Evolutionary conservation across 2,113 vertebrate genomes (phyloP), one percentile per base, ranked within the genome.

Genomic region (Leucoraja erinaceus): DNA sequence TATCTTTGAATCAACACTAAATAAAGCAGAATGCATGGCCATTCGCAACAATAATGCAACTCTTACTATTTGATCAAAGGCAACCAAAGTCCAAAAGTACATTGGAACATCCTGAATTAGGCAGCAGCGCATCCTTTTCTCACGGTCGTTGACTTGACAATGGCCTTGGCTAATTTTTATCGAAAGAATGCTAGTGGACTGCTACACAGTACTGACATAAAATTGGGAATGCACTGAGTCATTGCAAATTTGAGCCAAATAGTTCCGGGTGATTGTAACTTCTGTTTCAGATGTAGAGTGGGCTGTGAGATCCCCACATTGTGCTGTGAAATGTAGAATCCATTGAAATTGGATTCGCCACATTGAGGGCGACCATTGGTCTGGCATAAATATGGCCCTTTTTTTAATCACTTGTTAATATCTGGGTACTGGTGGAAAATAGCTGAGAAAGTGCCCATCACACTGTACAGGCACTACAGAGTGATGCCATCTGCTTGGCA

Each of bases 401-500:
- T 59, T 86, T 86, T n/a, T 28, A 68, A 68, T 56, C 81, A 86
- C 54, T 86, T 61, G 56, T 22, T 59, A 28, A 86, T n/a, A 25
- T 61, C 54, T n/a, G 47, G 11, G 54, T n/a, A 14, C 47, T 56
- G 20, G 20, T 54, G 4, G 54, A 86, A n/a, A 86, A 14, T 86
- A 56, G 25, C 25, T n/a, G 81, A 61, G 56, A 70, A 22, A 9
- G 90, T 56, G 31, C 33, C 81, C 78, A 81, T 1, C 84, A 77
- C 63, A 56, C 76, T 90, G 38, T 47, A 88, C 76, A 14, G 79
- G n/a, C 18, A 74, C 28, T 93, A 93, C 47, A 70, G 12, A 79
- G 59, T 93, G 75, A 76, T 56, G 33, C 20, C 75, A 93, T 47
- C 70, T 20, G 81, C 59, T 61, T 56, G 25, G 56, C 25, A 86